phyloP scores from a whole-genome alignment of 2,888 invertebrate genomes.

The Brachyptera putata region DNA sequence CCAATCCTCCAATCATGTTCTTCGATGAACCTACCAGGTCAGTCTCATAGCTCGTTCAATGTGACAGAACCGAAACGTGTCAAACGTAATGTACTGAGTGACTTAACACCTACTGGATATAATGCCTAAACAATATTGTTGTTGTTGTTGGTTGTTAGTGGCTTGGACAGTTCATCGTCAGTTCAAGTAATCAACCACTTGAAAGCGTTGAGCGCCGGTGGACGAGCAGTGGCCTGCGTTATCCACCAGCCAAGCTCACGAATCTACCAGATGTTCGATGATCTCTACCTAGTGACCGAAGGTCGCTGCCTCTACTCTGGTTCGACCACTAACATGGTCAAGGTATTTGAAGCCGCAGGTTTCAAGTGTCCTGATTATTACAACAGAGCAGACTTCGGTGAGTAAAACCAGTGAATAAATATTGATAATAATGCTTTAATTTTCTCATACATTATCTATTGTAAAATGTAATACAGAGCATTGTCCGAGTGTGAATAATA shows the following conservation, averaged over 20 bases:
- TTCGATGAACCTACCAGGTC: too few species aligned
- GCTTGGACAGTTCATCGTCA: slow-evolving; percentile 63
- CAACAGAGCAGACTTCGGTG: slow-evolving; percentile 75
- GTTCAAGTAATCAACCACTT: slow-evolving; percentile 60
- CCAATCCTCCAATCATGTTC: too few species aligned
- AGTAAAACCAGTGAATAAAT: neutral
- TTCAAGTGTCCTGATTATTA: slow-evolving; percentile 69
- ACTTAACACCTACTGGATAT: too few species aligned
- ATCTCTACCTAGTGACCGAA: slow-evolving; percentile 62
- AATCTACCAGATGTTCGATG: slow-evolving; percentile 68
- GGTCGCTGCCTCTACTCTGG: slow-evolving; percentile 69
- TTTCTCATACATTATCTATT: too few species aligned
- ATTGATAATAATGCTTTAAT: neutral
- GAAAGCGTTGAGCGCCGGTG: slow-evolving; percentile 57
- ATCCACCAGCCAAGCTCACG: slow-evolving; percentile 76
- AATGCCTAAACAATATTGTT: too few species aligned
- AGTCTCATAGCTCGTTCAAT: too few species aligned
- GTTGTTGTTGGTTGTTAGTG: slow-evolving; percentile 48
- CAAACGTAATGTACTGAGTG: too few species aligned
- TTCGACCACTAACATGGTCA: slow-evolving; percentile 54
- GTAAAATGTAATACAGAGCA: too few species aligned
- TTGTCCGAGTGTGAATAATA: too few species aligned
- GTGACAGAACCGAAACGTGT: too few species aligned
- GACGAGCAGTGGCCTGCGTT: slow-evolving; percentile 69
- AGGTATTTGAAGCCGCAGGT: slow-evolving; percentile 55